phyloP scores from a whole-genome alignment of 2,113 vertebrate genomes.

The Ranitomeya imitator region DNA sequence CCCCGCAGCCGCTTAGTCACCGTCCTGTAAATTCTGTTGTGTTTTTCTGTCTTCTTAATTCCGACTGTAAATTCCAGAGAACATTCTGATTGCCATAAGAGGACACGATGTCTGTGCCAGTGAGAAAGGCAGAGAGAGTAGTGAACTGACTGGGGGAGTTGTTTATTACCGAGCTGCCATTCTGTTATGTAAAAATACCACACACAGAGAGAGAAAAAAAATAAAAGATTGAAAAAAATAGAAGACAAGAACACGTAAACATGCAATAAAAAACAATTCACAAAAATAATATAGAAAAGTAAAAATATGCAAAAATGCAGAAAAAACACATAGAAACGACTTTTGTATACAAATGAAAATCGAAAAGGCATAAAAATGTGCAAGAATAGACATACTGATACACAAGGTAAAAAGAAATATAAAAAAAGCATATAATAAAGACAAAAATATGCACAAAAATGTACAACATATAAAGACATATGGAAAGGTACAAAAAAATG shows the following conservation, averaged over 20 bases:
- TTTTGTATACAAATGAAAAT: no score
- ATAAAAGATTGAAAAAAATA: not conserved
- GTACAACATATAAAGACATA: no score
- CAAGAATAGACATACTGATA: not conserved
- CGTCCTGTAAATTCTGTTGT: conserved; percentile 3
- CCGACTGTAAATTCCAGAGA: conserved; percentile 32
- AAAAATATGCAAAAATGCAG: no score
- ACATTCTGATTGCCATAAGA: conserved; percentile 44
- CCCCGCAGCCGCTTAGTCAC: conserved; percentile 33
- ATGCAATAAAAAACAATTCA: not conserved
- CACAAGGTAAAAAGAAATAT: not conserved
- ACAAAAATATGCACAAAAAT: no score
- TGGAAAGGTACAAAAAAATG: no score
- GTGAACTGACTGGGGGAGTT: not conserved
- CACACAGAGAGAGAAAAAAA: not conserved
- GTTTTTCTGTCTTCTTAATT: conserved; percentile 8
- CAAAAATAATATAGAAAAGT: not conserved
- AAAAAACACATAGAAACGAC: no score
- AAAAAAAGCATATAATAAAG: not conserved
- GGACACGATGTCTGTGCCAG: conserved; percentile 44
- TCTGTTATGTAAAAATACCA: conserved; percentile 1
- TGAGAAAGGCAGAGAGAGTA: not conserved
- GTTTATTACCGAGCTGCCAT: conserved; percentile 31
- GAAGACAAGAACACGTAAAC: not conserved
- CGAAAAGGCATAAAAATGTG: not conserved